Evolutionary conservation across 2,888 invertebrate species (phyloP), one percentile per base, ranked within the genome.

Genomic region (Leptinotarsa tumamoca): DNA sequence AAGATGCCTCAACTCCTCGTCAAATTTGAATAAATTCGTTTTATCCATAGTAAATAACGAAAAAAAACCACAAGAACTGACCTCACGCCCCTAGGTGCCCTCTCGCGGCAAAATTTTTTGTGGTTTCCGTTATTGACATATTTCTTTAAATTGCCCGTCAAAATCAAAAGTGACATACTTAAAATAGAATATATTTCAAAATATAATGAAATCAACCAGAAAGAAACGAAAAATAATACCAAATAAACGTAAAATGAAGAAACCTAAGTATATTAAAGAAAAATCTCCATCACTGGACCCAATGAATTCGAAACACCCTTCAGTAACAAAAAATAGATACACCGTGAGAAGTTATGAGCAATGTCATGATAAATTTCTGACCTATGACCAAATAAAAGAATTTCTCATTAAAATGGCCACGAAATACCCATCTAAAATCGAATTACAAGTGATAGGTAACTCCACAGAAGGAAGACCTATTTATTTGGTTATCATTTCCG

Each of bases 311-410:
- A 58, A 14, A 17, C 7, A n/a, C 3, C 10, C 54, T n/a, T 4
- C 52, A n/a, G 75, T 78, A 14, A 51, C 51, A 4, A 71, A 69
- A 70, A n/a, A 43, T 51, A 72, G 73, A 21, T 66, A 67, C 17
- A 68, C 75, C 1, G 68, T 75, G 5, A 78, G 79, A 67, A 76
- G 78, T 49, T 82, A 80, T 69, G 81, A 83, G 72, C 69, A 74
- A 63, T 83, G 79, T 75, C 82, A 83, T 69, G 79, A 84, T 52
- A 78, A 82, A 73, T 83, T 83, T 70, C 67, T 84, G 10, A 80
- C 56, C 68, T 83, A 82, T 68, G 73, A 80, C 13, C 77, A 83
- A 74, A 84, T 84, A n/a, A 54, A 74, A 49, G 76, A 78, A 3
- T 84, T 79, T 74, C 75, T 84, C 27, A 43, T 58, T 2, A 81